These are phyloP conservation scores for Cassiopea andromeda DNA, from an alignment of 30 jellyfish, hydroid and myxozoan genomes.

Conservation along the genomic window DNA sequence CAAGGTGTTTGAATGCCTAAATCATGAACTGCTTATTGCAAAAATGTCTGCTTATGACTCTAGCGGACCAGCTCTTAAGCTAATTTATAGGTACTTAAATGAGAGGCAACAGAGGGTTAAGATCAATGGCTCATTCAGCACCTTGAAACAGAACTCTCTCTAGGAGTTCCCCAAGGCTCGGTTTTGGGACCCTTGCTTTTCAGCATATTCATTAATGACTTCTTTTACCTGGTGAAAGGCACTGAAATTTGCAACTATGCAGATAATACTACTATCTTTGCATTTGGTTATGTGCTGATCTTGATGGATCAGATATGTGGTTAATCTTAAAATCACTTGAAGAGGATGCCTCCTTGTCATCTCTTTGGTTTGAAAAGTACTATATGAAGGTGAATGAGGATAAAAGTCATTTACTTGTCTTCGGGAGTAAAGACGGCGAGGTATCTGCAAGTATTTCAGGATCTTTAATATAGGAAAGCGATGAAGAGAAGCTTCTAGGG, in stretches of 20 bases:
- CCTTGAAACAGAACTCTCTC: background rate
- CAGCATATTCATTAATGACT: constrained; percentile 9
- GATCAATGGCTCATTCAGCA: constrained; percentile 31
- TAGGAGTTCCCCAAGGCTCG: constrained; percentile 43
- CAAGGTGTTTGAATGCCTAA: constrained; percentile 48
- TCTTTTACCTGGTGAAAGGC: constrained; percentile 28
- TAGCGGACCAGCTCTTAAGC: constrained; percentile 16
- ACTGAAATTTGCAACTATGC: constrained; percentile 50
- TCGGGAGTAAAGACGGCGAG: constrained; percentile 49
- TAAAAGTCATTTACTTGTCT: constrained; percentile 48
- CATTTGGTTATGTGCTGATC: background rate
- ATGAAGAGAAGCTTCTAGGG: too few relatives aligned
- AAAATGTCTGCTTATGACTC: constrained; percentile 45
- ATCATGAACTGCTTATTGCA: constrained; percentile 43
- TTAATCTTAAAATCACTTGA: constrained; percentile 55
- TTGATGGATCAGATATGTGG: constrained; percentile 16
- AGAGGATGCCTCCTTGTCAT: constrained; percentile 34
- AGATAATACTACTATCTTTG: constrained; percentile 37
- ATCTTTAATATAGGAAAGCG: constrained; percentile 17
- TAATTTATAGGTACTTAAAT: constrained; percentile 19
- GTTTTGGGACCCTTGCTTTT: constrained; percentile 56
- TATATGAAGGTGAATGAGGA: constrained; percentile 52
- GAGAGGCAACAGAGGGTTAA: constrained; percentile 16
- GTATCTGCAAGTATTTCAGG: constrained; percentile 14
- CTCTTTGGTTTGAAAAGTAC: constrained; percentile 58